These are phyloP conservation scores for Petrocephalus zakoni DNA, from an alignment of 2,113 vertebrate species.

Conservation along the genomic window DNA sequence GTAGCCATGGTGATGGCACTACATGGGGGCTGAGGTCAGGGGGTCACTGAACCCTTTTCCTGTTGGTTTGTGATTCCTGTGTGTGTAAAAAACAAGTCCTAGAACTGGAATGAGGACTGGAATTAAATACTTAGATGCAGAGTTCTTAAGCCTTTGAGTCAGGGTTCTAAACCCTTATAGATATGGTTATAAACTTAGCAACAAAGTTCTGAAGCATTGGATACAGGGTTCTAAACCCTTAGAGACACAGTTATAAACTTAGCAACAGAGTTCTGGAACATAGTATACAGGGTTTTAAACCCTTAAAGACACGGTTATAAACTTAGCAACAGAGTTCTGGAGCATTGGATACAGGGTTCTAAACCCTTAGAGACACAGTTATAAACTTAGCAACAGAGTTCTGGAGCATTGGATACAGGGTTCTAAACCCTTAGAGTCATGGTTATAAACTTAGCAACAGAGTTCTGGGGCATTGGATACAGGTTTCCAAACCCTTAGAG, in stretches of 20 bases:
- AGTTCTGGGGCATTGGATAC: neutral
- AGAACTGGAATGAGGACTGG: neutral
- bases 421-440: neutral
- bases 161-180: neutral
- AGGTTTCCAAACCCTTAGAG: neutral
- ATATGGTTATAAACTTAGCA: neutral
- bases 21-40: neutral
- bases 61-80: neutral
- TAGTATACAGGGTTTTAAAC: neutral
- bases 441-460: neutral
- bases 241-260: neutral
- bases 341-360: neutral
- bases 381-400: neutral
- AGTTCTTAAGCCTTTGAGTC: neutral
- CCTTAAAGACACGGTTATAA: neutral
- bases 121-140: neutral
- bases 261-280: neutral
- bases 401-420: neutral
- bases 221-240: neutral
- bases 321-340: too few species aligned
- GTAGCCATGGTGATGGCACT: neutral
- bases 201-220: neutral
- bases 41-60: neutral
- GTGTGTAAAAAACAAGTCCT: neutral
- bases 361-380: neutral